Evolutionary conservation across 2,888 invertebrate genomes (phyloP).

Genomic region (Limenitis camilla): DNA sequence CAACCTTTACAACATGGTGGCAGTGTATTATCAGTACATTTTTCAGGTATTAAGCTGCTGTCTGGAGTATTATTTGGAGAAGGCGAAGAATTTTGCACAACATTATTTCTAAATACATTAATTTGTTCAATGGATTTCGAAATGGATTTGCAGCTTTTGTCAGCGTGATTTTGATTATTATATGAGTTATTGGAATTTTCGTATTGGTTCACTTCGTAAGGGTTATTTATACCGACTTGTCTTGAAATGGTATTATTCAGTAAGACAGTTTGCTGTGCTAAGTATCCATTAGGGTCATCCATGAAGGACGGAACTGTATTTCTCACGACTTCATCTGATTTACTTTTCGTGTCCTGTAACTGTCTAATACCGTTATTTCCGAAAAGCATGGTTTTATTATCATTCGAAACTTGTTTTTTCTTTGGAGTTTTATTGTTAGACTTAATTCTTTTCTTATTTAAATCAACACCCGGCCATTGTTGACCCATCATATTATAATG

Average conservation of each 20-base stretch:
- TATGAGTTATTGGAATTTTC: constrained; percentile 42
- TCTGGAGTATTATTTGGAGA: constrained; percentile 66
- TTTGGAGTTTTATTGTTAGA: constrained; percentile 68
- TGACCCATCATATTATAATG: constrained; percentile 71
- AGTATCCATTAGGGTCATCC: constrained; percentile 92
- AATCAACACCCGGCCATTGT: constrained; percentile 58
- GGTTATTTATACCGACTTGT: constrained; percentile 68
- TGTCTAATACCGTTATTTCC: constrained; percentile 53
- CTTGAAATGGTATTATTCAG: constrained; percentile 87
- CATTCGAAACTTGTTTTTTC: constrained; percentile 55
- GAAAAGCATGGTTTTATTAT: constrained; percentile 47
- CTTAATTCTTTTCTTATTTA: constrained; percentile 73
- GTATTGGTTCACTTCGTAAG: constrained; percentile 49
- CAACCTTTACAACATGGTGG: constrained; percentile 73
- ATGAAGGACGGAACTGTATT: constrained; percentile 86
- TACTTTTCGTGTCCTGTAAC: constrained; percentile 53
- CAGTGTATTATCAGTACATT: constrained; percentile 40
- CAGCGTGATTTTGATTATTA: constrained; percentile 40
- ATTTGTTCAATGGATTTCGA: constrained; percentile 43
- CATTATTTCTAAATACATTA: constrained; percentile 47
- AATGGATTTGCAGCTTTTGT: constrained; percentile 41
- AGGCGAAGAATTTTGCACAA: constrained; percentile 52
- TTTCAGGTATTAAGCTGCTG: constrained; percentile 62
- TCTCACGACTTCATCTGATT: constrained; percentile 59
- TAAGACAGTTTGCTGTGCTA: constrained; percentile 92